phyloP scores from a whole-genome alignment of 2,888 invertebrate species.

The Chromoteleia sp. region DNA sequence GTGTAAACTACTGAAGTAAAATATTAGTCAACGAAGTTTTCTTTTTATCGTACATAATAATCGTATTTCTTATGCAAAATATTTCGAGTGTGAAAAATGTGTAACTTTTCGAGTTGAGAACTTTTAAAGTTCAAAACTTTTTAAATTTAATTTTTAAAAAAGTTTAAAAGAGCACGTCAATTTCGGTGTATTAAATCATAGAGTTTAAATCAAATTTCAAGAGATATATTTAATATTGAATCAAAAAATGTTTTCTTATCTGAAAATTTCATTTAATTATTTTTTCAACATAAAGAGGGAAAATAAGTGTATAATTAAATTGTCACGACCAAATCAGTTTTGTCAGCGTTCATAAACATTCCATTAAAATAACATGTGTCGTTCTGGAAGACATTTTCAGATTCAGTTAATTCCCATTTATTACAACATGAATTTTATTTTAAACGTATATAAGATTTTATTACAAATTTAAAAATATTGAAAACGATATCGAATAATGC shows the following conservation, averaged over 20 bases:
- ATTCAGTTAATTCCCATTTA: not conserved
- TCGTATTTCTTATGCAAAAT: not conserved
- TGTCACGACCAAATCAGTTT: slow-evolving; percentile 1
- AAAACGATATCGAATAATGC: not conserved
- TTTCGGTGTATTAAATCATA: not conserved
- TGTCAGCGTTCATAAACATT: slow-evolving; percentile 9
- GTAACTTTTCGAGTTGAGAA: not conserved
- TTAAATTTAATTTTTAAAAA: not conserved
- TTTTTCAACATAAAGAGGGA: not conserved
- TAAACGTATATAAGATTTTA: not conserved
- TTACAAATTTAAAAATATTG: not conserved
- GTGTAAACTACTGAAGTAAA: not conserved
- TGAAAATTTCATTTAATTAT: too few relatives aligned
- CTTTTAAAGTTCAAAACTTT: not conserved
- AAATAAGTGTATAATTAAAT: not conserved
- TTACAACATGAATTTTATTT: not conserved
- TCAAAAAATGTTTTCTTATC: not conserved
- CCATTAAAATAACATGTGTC: not conserved
- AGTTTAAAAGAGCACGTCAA: not conserved
- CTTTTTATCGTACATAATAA: not conserved
- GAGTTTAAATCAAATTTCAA: not conserved
- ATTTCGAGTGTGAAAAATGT: not conserved
- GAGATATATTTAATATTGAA: not conserved
- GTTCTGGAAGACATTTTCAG: not conserved
- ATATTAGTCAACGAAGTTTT: not conserved